Percentiles rank a stretch among this genome's conserved stretches.
Conservation (phyloP, 2,113 vertebrate genomes). For the Bambusicola thoracicus region DNA sequence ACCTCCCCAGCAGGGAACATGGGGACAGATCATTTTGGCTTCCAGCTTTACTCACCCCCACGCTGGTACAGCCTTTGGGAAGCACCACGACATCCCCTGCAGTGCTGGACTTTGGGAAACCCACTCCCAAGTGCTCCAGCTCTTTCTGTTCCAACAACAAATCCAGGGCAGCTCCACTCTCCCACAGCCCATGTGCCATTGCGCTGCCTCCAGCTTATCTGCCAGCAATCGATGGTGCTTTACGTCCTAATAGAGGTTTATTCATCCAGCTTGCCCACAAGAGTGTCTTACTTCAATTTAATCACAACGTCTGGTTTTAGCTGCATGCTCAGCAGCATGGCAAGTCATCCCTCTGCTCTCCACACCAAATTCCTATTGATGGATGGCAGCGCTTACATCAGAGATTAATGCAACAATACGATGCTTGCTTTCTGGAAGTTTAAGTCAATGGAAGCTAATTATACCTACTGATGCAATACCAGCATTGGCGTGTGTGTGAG, state of each 20-base stretch:
- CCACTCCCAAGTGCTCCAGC: rapidly evolving
- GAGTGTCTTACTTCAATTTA: neutral
- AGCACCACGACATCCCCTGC: neutral
- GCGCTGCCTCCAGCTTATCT: neutral
- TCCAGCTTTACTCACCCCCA: neutral
- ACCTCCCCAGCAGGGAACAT: neutral
- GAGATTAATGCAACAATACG: neutral
- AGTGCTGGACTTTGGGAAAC: neutral
- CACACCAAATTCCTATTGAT: neutral
- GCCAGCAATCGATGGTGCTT: neutral
- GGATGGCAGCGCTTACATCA: neutral
- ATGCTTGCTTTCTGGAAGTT: conserved; percentile 14
- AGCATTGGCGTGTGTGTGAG: neutral
- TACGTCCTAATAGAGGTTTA: neutral
- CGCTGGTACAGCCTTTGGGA: no score
- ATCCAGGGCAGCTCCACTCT: neutral
- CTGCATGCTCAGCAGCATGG: neutral
- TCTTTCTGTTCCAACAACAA: neutral
- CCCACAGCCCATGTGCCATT: neutral
- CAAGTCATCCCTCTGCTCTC: neutral
- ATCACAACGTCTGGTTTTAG: neutral
- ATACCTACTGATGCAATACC: neutral
- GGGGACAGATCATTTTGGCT: neutral
- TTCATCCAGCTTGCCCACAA: neutral
- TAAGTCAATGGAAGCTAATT: conserved; percentile 15